Percentiles rank a stretch among this genome's conserved stretches.
These are phyloP conservation scores for Riparia riparia DNA, from an alignment of 2,113 vertebrate genomes.

Conservation along the genomic window DNA sequence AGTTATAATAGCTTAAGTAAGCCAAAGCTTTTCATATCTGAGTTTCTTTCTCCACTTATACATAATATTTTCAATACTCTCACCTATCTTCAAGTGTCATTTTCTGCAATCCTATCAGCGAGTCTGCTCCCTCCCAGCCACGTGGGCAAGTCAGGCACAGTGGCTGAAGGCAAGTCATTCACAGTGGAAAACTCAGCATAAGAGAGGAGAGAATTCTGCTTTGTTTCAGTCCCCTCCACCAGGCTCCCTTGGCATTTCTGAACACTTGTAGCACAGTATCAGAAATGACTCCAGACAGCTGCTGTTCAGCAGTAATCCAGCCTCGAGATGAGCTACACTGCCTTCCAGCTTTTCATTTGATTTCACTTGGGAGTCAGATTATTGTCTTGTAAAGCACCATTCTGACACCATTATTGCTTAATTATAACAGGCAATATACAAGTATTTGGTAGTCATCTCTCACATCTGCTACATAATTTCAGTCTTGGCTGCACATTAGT, in stretches of 20 bases:
- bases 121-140: not conserved
- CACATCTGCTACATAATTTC: conserved; percentile 47
- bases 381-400: conserved; percentile 57
- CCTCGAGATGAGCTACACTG: conserved; percentile 26
- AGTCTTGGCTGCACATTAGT: not conserved
- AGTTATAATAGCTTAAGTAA: not conserved
- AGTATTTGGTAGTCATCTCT: conserved; percentile 29
- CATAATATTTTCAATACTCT: not conserved
- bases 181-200: not conserved
- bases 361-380: conserved; percentile 56
- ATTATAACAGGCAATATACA: conserved; percentile 19
- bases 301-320: conserved; percentile 18
- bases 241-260: not conserved
- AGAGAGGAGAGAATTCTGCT: not conserved
- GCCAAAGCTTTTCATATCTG: not conserved
- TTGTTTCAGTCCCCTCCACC: not conserved
- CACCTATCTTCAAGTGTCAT: not conserved
- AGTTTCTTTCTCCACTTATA: not conserved
- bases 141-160: not conserved
- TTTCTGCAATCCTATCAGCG: not conserved
- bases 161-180: not conserved
- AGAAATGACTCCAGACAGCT: conserved; percentile 20
- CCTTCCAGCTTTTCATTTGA: conserved; percentile 47
- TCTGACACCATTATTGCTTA: conserved; percentile 52
- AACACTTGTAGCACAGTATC: conserved; percentile 9